Conservation (phyloP, 2,797 vertebrate genomes). For the Melanotaenia trifasciata region DNA sequence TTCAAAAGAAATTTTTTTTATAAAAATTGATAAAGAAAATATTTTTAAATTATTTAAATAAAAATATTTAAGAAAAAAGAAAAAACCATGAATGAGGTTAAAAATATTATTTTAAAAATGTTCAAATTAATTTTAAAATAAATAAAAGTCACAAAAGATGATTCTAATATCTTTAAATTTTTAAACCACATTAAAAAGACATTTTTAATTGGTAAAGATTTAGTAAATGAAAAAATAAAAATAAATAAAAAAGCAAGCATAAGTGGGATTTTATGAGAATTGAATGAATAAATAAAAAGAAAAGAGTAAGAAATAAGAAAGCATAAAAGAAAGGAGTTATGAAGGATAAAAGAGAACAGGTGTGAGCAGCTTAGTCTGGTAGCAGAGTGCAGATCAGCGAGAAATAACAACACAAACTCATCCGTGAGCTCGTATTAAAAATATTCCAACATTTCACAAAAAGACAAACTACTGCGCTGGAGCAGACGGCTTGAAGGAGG, state of each 20-base stretch:
- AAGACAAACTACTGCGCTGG: neutral
- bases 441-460: neutral
- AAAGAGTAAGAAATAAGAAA: neutral
- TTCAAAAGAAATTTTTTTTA: no score
- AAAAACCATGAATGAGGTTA: neutral
- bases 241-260: neutral
- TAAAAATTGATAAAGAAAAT: no score
- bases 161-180: no score
- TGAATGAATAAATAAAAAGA: neutral
- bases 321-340: conserved; percentile 6
- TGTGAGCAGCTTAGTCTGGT: neutral
- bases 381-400: no score
- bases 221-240: neutral
- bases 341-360: neutral
- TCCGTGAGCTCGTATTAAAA: conserved; percentile 12
- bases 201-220: no score
- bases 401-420: neutral
- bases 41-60: no score
- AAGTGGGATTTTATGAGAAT: neutral
- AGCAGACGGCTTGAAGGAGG: neutral
- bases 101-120: neutral
- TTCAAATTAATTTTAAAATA: no score
- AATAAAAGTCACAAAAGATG: no score
- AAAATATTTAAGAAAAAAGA: neutral
- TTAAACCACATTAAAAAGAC: no score